Base-by-base conservation (phyloP, 2,888 invertebrate species). In the Ceramica pisi region DNA sequence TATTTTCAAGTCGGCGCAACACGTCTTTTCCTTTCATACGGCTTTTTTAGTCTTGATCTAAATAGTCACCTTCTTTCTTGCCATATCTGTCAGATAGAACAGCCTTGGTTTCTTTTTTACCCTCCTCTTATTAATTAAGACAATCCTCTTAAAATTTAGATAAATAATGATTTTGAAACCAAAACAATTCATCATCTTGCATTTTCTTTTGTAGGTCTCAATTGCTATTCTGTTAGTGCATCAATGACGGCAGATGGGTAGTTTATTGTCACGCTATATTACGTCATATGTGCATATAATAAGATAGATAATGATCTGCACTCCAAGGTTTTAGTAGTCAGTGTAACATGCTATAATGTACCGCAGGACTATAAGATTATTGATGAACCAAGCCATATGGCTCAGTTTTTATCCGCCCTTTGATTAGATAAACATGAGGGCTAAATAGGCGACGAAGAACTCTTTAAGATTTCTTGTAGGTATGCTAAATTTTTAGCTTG, bases 141-240 rank as follows among this genome's bases (percentile, higher is more conserved):
- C 16, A 41, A 41, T 14, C 14, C 14, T 14, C 14, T 35, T 56
- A 12, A 9, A 14, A 56, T 51, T 51, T 2, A 14, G 2, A 23
- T 35, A 56, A 53, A 53, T 35, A n/a, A n/a, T 56, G 2, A 21
- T 31, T 23, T 23, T 12, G 0, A 8, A 14, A 31, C 12, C 19
- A 12, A 6, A 31, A 31, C 31, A 16, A 10, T 21, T 41, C 16
- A 2, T 35, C 9, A 38, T 1, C 21, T 12, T 35, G 1, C n/a
- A 41, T 41, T 23, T 48, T 44, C 16, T 59, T 23, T 48, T 73
- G 26, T 14, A 35, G 10, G 21, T 59, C 14, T 44, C 21, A 56
- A 61, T 78, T 79, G 38, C 0, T 57, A 74, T 79, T 72, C 56
- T 31, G 38, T 21, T 23, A 6, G 38, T 21, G 57, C 57, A 78